phyloP scores from a whole-genome alignment of 2,888 invertebrate genomes.

The Andrena haemorrhoa region DNA sequence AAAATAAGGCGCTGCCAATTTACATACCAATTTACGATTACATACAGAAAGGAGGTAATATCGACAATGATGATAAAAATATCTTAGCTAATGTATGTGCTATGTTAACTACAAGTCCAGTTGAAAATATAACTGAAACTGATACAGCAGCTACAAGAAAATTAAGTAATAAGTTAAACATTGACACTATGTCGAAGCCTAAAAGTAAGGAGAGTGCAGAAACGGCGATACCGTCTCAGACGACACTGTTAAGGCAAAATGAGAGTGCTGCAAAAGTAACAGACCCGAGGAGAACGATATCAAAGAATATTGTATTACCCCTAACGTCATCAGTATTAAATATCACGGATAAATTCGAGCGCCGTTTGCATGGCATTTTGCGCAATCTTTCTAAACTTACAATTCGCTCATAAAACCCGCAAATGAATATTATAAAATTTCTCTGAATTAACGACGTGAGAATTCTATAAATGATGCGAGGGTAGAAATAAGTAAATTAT shows the following conservation, averaged over 20 bases:
- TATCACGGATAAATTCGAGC: conserved; percentile 27
- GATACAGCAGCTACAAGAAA: too few relatives aligned
- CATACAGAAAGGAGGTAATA: too few relatives aligned
- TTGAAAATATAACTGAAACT: too few relatives aligned
- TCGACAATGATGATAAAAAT: too few relatives aligned
- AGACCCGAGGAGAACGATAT: not conserved
- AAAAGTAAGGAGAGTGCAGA: too few relatives aligned
- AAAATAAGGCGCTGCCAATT: not conserved
- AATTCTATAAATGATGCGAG: not conserved
- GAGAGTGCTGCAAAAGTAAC: not conserved
- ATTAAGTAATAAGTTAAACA: too few relatives aligned
- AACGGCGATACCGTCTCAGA: not conserved
- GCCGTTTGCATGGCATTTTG: conserved; percentile 11
- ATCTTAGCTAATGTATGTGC: too few relatives aligned
- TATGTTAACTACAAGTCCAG: too few relatives aligned
- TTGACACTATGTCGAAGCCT: too few relatives aligned
- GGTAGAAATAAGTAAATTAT: conserved; percentile 21
- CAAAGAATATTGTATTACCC: conserved; percentile 23
- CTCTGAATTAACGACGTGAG: conserved; percentile 1
- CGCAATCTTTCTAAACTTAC: not conserved
- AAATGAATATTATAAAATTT: not conserved
- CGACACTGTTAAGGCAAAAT: not conserved
- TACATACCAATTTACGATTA: too few relatives aligned
- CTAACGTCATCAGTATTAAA: conserved; percentile 37
- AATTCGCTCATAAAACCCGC: not conserved